Evolutionary conservation across 2,888 invertebrate genomes (phyloP).

Genomic region (Opisthograptis luteolata): DNA sequence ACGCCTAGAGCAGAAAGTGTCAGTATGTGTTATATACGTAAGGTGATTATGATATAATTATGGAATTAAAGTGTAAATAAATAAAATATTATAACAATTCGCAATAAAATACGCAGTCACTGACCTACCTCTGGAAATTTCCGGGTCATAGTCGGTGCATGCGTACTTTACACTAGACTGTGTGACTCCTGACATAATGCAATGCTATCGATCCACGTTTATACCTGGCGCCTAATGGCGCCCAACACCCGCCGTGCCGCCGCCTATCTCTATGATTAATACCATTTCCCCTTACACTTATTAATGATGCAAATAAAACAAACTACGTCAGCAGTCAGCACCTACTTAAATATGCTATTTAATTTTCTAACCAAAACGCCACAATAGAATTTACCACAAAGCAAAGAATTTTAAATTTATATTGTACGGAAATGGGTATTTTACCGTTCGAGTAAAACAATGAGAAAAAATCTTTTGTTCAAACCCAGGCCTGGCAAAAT

Average conservation of each 20-base stretch:
- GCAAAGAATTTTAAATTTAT: constrained; percentile 24
- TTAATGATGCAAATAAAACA: constrained; percentile 17
- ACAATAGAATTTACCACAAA: constrained; percentile 26
- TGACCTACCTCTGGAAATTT: constrained; percentile 68
- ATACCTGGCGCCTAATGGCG: constrained; percentile 26
- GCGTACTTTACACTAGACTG: constrained; percentile 54
- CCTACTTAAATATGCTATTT: constrained; percentile 12
- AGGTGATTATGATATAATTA: too few relatives aligned
- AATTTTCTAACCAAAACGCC: constrained; percentile 9
- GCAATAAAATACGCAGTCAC: constrained; percentile 53
- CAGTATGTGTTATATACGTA: too few relatives aligned
- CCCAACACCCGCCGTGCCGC: constrained; percentile 6
- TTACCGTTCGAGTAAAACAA: constrained; percentile 51
- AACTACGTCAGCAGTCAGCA: constrained; percentile 6
- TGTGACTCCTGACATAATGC: constrained; percentile 56
- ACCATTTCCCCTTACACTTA: constrained; percentile 5
- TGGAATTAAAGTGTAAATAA: too few relatives aligned
- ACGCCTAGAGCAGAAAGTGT: too few relatives aligned
- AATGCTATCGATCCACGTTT: constrained; percentile 58
- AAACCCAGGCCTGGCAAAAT: constrained; percentile 61
- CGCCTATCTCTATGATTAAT: constrained; percentile 19
- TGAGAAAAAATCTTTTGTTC: constrained; percentile 74
- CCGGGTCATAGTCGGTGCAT: constrained; percentile 59
- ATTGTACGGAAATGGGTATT: constrained; percentile 35
- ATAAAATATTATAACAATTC: constrained; percentile 23